phyloP scores from a whole-genome alignment of 2,113 vertebrate species.

The Amphiprion percula region DNA sequence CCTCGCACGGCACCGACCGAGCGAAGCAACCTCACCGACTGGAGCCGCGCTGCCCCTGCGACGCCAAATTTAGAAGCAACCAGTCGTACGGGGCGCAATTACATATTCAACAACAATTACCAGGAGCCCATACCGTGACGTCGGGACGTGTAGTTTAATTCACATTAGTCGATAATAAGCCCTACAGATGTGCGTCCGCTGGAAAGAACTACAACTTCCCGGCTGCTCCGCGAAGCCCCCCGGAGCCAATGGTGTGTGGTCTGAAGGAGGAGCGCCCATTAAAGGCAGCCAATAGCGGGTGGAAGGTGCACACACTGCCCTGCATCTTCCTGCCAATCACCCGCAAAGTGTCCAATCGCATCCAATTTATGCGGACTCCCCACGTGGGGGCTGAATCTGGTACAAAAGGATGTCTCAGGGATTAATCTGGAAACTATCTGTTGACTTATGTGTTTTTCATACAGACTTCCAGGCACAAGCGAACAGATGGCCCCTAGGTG shows the following conservation, averaged over 20 bases:
- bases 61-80: constrained; percentile 73
- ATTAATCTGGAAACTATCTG: constrained; percentile 74
- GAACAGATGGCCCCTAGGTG: constrained; percentile 49
- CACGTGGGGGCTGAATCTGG: constrained; percentile 76
- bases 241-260: constrained; percentile 62
- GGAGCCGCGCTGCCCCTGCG: constrained; percentile 41
- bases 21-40: constrained; percentile 59
- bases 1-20: constrained; percentile 36
- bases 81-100: constrained; percentile 71
- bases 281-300: constrained; percentile 66
- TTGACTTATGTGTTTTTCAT: constrained; percentile 61
- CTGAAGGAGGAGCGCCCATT: constrained; percentile 70
- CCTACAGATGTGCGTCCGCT: constrained; percentile 57
- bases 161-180: constrained; percentile 55
- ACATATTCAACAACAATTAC: constrained; percentile 74
- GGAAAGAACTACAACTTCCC: constrained; percentile 79
- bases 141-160: constrained; percentile 81
- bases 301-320: background rate
- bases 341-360: constrained; percentile 60
- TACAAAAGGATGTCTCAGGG: constrained; percentile 68
- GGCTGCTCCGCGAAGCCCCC: constrained; percentile 48
- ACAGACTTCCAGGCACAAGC: constrained; percentile 42
- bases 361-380: constrained; percentile 51
- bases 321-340: constrained; percentile 60
- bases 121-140: constrained; percentile 37